Evolutionary conservation across 2,888 invertebrate species (phyloP), one percentile per base, ranked within the genome.

Genomic region (Callosobruchus maculatus): DNA sequence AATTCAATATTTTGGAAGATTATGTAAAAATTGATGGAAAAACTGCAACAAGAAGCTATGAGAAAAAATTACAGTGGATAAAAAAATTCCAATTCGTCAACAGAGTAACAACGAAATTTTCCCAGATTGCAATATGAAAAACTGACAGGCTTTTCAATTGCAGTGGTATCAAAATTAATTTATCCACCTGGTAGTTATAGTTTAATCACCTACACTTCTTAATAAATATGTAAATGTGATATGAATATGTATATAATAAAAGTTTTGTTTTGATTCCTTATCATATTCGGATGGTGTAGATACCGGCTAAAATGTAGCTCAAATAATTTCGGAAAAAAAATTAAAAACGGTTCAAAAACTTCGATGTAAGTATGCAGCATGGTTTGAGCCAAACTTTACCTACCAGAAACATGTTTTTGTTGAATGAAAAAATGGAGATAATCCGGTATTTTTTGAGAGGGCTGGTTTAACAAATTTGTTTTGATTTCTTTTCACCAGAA

Each of bases 281-380:
- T 68, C 71, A 73, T 73, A 70, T 67, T 26, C 70, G 67, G 70
- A 26, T 70, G 73, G 70, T 74, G 71, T 73, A 73, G 74, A 70
- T 73, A 72, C 71, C 13, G 7, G 26, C 26, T 26, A 26, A 26
- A 26, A 4, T 2, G 7, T 26, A 26, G n/a, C n/a, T n/a, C n/a
- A n/a, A n/a, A n/a, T n/a, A 26, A 26, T 26, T 26, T 26, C 7
- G 26, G 26, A 26, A 26, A 26, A 26, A n/a, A 26, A 4, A 4
- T 7, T 26, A 26, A 26, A 26, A 26, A 26, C 72, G 73, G 75
- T 74, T 72, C 72, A 73, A 75, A 75, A 26, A 26, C 3, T 26
- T 26, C n/a, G n/a, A n/a, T n/a, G n/a, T n/a, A n/a, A n/a, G 26
- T 26, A 26, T 4, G 26, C 26, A 26, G 26, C 26, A 26, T 26